Base-by-base conservation (phyloP, 2,888 invertebrate genomes). In the Idaea dimidiata region DNA sequence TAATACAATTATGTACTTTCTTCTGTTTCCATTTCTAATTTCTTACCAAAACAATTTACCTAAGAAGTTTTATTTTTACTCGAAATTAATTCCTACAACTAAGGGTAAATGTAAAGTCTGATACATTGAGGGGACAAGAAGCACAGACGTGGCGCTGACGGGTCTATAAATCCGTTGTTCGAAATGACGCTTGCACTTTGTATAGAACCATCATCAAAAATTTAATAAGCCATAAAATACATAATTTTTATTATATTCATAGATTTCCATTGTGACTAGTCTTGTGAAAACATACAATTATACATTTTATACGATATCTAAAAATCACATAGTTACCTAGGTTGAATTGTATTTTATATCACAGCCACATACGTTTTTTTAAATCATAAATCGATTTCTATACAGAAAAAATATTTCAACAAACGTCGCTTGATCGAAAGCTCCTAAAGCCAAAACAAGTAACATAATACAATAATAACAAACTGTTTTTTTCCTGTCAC, bases 41-140 rank as follows among this genome's bases (percentile, higher is more conserved):
- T 43, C 43, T 43, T 43, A 43, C 43, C 43, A 43, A 5, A 5
- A 43, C 43, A 43, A 43, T 43, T 43, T 43, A n/a, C 43, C 43
- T 43, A 43, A 43, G 43, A 43, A 43, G 43, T 43, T 43, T 43
- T 43, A 43, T 43, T 43, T 43, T 43, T 43, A 43, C 43, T 43
- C 10, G 43, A 43, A 43, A 43, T 43, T 43, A 43, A 43, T 43
- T 43, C 43, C 3, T 43, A 43, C 43, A 43, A 43, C 43, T 43
- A 43, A 43, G 43, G 14, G 43, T 43, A 8, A 32, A 10, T 3
- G 43, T 43, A 43, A 43, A 10, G 43, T 14, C 2, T 10, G 2
- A 43, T 43, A 43, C 14, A 43, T 43, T 43, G 14, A 43, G 3
- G 43, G 8, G 14, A 43, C 43, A 43, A 43, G 43, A 4, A 10